Evolutionary conservation across 2,113 vertebrate genomes (phyloP).

Genomic region (Chroicocephalus ridibundus): DNA sequence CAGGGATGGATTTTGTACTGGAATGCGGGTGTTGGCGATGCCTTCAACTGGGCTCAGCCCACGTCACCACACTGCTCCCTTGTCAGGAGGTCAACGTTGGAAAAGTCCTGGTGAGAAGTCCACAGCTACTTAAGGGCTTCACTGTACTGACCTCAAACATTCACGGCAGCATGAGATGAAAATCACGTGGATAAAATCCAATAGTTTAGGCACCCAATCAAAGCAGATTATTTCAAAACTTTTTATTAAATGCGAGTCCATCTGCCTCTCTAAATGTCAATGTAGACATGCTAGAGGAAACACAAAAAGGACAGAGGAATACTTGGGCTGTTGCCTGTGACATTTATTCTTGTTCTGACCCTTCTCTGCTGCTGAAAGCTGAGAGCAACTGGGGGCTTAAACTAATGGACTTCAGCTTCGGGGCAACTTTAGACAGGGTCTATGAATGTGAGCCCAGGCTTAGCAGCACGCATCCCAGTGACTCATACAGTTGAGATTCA

Average conservation of each 20-base stretch:
- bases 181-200: not conserved
- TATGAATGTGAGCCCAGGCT: slow-evolving; percentile 13
- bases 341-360: slow-evolving; percentile 15
- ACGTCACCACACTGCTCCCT: not conserved
- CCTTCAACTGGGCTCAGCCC: not conserved
- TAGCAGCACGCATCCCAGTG: not conserved
- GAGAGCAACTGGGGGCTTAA: not conserved
- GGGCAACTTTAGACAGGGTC: not conserved
- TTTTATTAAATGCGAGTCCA: slow-evolving; percentile 27
- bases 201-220: not conserved
- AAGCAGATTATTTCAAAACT: slow-evolving; percentile 8
- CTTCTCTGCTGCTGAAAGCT: not conserved
- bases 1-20: not conserved
- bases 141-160: not conserved
- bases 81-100: slow-evolving; percentile 5
- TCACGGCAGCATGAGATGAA: not conserved
- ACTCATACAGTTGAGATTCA: not conserved
- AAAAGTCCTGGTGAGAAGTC: slow-evolving; percentile 44
- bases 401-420: slow-evolving; percentile 10
- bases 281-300: slow-evolving; percentile 10
- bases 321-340: not conserved
- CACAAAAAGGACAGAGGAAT: slow-evolving; percentile 19
- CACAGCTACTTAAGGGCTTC: not conserved
- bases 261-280: slow-evolving; percentile 25
- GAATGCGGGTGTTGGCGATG: not conserved